phyloP scores from a whole-genome alignment of 2,888 invertebrate species.

The Amorpha juglandis region DNA sequence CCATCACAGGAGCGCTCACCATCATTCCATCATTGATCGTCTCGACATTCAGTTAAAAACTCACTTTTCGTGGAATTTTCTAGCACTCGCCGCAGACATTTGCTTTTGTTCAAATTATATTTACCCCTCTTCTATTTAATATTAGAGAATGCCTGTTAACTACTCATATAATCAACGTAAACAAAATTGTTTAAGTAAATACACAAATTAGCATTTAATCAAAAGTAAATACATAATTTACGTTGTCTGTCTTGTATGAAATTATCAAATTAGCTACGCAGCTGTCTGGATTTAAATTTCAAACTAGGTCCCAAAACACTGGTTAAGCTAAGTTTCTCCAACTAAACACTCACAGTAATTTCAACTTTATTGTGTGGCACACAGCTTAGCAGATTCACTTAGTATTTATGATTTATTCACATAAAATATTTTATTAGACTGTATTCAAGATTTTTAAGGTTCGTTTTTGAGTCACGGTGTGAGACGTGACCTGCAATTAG shows the following conservation, averaged over 20 bases:
- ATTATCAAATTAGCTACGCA: neutral
- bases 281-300: neutral
- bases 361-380: conserved; percentile 8
- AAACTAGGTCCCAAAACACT: neutral
- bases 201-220: neutral
- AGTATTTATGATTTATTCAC: neutral
- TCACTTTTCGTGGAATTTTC: too few relatives aligned
- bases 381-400: neutral
- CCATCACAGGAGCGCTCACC: too few relatives aligned
- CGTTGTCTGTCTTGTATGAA: neutral
- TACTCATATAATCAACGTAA: too few relatives aligned
- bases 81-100: too few relatives aligned
- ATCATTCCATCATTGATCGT: too few relatives aligned
- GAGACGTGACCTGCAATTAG: neutral
- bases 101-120: too few relatives aligned
- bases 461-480: neutral
- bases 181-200: neutral
- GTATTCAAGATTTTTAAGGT: conserved; percentile 11
- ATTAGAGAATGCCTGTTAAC: too few relatives aligned
- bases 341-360: conserved; percentile 7
- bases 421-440: conserved; percentile 10
- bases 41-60: too few relatives aligned
- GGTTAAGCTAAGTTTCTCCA: neutral
- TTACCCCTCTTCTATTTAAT: too few relatives aligned
- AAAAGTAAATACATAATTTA: neutral